These are phyloP conservation scores for Liopterus haemorrhoidalis DNA, from an alignment of 2,888 invertebrate species.

Conservation along the genomic window DNA sequence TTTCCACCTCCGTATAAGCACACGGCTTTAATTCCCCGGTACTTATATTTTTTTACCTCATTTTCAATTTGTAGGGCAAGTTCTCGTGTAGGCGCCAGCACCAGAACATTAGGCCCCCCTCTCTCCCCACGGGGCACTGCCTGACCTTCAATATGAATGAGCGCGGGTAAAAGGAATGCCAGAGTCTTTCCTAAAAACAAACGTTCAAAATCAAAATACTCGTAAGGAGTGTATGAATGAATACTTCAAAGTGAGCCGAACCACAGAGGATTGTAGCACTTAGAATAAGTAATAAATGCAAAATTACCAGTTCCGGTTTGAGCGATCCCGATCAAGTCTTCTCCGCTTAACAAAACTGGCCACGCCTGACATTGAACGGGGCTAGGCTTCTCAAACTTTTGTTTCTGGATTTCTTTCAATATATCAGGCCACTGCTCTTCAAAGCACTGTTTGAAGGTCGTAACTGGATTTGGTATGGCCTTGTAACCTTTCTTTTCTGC, in stretches of 20 bases:
- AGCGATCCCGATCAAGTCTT: conserved; percentile 93
- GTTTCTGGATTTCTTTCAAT: conserved; percentile 70
- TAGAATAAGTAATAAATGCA: conserved; percentile 5
- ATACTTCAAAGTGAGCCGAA: too few relatives aligned
- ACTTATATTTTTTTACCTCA: conserved; percentile 84
- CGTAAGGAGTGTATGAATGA: too few relatives aligned
- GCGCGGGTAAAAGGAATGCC: conserved; percentile 85
- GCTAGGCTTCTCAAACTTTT: conserved; percentile 74
- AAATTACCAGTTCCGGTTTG: conserved; percentile 78
- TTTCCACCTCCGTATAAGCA: conserved; percentile 91
- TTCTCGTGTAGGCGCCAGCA: conserved; percentile 90
- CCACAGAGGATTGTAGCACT: too few relatives aligned
- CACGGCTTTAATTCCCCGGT: conserved; percentile 78
- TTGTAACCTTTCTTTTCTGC: conserved; percentile 45
- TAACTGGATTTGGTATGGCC: conserved; percentile 69
- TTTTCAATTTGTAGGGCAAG: conserved; percentile 88
- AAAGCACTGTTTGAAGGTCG: conserved; percentile 79
- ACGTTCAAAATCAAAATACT: too few relatives aligned
- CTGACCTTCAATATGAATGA: conserved; percentile 89
- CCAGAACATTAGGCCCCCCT: conserved; percentile 78
- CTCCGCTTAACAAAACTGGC: conserved; percentile 86
- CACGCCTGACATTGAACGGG: conserved; percentile 93
- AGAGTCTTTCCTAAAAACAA: conserved; percentile 89
- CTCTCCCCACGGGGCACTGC: conserved; percentile 63
- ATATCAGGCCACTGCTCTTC: conserved; percentile 78